Evolutionary conservation across 2,113 vertebrate genomes (phyloP).

Genomic region (Turdus rufiventris): DNA sequence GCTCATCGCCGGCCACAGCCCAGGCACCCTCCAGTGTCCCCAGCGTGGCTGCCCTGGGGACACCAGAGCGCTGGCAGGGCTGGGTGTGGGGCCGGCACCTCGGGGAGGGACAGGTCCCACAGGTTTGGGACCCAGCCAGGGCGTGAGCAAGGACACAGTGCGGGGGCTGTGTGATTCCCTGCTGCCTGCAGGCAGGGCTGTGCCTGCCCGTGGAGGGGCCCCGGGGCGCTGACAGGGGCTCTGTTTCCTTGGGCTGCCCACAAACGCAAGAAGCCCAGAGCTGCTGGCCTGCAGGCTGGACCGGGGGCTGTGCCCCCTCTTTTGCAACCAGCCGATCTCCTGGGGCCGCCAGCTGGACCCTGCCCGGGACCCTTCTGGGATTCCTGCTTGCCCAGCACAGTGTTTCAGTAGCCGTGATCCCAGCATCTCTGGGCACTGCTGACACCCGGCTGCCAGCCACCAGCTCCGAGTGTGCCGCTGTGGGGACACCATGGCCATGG

Average conservation of each 20-base stretch:
- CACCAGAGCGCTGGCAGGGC: background rate
- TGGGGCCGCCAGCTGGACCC: background rate
- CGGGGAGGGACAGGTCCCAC: accelerated
- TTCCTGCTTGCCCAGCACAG: background rate
- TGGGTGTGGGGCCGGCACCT: background rate
- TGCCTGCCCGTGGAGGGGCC: accelerated
- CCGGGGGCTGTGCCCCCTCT: accelerated
- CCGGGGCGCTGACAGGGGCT: accelerated
- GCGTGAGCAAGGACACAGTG: background rate
- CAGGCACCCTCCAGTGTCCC: background rate
- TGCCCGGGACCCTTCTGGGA: background rate
- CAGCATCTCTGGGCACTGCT: background rate
- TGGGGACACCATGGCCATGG: background rate
- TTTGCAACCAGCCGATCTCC: accelerated
- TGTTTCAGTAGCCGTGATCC: background rate
- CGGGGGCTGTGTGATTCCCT: background rate
- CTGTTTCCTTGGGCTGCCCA: background rate
- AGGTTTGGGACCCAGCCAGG: background rate
- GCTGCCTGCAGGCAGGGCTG: accelerated
- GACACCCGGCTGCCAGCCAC: background rate
- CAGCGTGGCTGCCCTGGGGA: background rate
- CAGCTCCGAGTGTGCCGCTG: background rate
- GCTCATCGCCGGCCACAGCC: background rate
- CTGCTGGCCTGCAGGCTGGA: background rate
- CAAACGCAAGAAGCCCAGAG: background rate